Evolutionary conservation across 2,797 vertebrate species (phyloP), one percentile per base, ranked within the genome.

Genomic region (Lepus oiostolus): DNA sequence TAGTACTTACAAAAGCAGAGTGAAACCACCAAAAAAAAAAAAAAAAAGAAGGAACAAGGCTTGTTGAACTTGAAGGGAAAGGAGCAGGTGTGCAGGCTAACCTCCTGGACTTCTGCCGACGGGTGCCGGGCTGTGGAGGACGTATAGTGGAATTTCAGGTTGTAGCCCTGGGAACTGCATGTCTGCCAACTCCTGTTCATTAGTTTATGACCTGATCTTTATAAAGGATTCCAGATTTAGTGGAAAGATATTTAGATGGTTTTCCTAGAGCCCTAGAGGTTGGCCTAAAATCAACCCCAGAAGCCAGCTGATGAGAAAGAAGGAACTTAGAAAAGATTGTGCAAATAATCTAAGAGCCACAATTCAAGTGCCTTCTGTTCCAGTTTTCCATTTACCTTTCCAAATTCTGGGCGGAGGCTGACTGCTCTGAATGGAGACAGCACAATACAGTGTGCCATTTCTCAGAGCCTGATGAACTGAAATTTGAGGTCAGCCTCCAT

Each of bases 51-150:
- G 38, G n/a, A 22, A 22, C 12, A 21, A n/a, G 30, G 24, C 47
- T 30, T 65, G 65, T 35, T 84, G 70, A 74, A 30, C 28, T 47
- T n/a, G 67, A 68, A 89, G 42, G 87, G 47, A 70, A 76, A 62
- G 72, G 65, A 77, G 47, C 50, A 26, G 24, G 9, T 65, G 0
- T 28, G 19, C 19, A 11, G 54, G 28, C 52, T 32, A 17, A 19
- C 14, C 21, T 21, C 32, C 35, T 22, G 32, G 62, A 17, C 26
- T 60, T 54, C 28, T 58, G 47, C 74, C 21, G 62, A 50, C 42
- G 62, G 47, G 32, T 28, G 24, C 62, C 7, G 5, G 6, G 62
- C n/a, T 1, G 0, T 4, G 5, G 30, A 47, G 32, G 11, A 32
- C 17, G 60, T 8, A 21, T 42, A 11, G n/a, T 9, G 21, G 42